Conservation (phyloP, 2,888 invertebrate species). For the Pomacea canaliculata region DNA sequence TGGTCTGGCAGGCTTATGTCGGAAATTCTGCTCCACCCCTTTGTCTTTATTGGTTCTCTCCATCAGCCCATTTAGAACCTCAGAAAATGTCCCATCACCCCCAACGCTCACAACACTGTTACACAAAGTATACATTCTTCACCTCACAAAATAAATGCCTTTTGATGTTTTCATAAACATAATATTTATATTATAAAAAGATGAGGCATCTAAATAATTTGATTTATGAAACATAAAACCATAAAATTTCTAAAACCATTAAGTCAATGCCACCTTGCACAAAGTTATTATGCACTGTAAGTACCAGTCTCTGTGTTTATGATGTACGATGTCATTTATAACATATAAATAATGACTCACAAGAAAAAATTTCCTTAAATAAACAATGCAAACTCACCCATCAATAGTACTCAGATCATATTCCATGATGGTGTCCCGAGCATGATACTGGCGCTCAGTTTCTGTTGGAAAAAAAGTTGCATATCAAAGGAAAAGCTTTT, state of each 20-base stretch:
- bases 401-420: constrained; percentile 63
- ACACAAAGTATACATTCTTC: constrained; percentile 9
- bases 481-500: neutral
- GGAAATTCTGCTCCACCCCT: constrained; percentile 73
- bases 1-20: constrained; percentile 66
- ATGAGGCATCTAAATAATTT: no score
- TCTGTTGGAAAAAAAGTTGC: constrained; percentile 60
- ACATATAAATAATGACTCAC: neutral
- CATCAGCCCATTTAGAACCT: constrained; percentile 81
- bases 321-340: no score
- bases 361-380: neutral
- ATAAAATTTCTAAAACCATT: no score
- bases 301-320: no score
- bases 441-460: constrained; percentile 84
- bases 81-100: constrained; percentile 88
- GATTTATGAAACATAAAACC: no score
- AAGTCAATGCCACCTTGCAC: no score
- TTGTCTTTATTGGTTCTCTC: constrained; percentile 74
- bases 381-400: constrained; percentile 69
- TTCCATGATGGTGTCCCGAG: constrained; percentile 76
- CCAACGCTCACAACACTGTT: constrained; percentile 85
- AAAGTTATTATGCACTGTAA: no score
- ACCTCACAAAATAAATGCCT: neutral
- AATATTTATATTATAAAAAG: no score
- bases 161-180: neutral